Evolutionary conservation across 2,113 vertebrate genomes (phyloP).

Genomic region (Chloroceryle aenea): DNA sequence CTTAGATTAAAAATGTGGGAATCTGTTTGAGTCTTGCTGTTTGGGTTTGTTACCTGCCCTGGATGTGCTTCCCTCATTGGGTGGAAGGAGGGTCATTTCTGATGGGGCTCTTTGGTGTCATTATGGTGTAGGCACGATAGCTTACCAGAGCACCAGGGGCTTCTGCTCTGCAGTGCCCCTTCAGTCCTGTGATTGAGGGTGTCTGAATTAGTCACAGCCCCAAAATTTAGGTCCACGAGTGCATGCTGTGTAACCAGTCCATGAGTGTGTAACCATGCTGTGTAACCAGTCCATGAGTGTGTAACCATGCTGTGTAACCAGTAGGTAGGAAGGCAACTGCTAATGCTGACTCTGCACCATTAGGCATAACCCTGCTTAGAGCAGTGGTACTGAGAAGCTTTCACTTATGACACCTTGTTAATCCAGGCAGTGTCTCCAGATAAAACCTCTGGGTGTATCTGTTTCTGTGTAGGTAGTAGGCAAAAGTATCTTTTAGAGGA

Average conservation of each 20-base stretch:
- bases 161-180: neutral
- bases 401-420: neutral
- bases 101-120: neutral
- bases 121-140: neutral
- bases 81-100: neutral
- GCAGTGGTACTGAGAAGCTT: neutral
- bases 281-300: rapidly evolving
- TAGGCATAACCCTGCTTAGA: neutral
- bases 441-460: neutral
- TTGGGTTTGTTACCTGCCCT: neutral
- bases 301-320: neutral
- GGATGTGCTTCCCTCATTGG: neutral
- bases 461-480: neutral
- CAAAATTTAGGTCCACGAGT: neutral
- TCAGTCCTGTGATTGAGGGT: neutral
- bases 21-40: neutral
- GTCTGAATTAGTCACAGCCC: neutral
- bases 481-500: neutral
- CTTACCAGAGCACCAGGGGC: neutral
- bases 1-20: neutral
- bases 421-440: neutral
- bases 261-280: too few species aligned
- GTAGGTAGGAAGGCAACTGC: neutral
- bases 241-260: neutral
- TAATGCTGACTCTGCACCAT: neutral